Percentiles rank a stretch among this genome's conserved stretches.
Evolutionary conservation across 2,113 vertebrate genomes (phyloP).

Genomic region (Hyla sarda): DNA sequence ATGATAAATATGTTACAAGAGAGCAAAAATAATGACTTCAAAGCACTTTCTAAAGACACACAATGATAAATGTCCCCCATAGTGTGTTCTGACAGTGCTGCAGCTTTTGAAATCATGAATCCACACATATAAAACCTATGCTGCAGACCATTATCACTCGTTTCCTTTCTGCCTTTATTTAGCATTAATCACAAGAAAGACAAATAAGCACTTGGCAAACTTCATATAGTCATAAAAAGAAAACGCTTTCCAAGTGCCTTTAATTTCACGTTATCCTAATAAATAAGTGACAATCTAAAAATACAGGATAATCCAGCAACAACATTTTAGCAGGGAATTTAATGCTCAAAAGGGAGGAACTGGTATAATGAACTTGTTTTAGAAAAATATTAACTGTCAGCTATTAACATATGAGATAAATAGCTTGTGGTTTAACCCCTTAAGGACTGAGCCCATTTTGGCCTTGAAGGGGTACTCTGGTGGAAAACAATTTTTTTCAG

Average conservation of each 20-base stretch:
- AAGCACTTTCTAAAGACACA: no score
- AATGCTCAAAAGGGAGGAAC: neutral
- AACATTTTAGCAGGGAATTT: slow-evolving; percentile 30
- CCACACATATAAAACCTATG: neutral
- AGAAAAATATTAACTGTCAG: neutral
- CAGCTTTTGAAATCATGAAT: neutral
- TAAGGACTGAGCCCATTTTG: no score
- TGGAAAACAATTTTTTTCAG: no score
- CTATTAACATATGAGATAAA: neutral
- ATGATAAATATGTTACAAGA: no score
- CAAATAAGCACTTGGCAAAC: slow-evolving; percentile 29
- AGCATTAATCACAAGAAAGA: slow-evolving; percentile 23
- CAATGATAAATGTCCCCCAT: no score
- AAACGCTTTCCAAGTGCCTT: slow-evolving; percentile 31
- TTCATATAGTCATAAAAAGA: slow-evolving; percentile 29
- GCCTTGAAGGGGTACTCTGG: no score
- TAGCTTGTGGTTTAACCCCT: neutral
- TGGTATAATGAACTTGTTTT: slow-evolving; percentile 11
- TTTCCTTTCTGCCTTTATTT: neutral
- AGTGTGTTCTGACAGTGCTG: neutral
- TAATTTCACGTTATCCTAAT: slow-evolving; percentile 41
- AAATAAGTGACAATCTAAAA: slow-evolving; percentile 30
- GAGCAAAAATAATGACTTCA: no score
- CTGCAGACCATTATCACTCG: neutral
- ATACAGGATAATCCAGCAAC: slow-evolving; percentile 19